Conservation (phyloP, 2,888 invertebrate species). For the Incurvaria masculella region DNA sequence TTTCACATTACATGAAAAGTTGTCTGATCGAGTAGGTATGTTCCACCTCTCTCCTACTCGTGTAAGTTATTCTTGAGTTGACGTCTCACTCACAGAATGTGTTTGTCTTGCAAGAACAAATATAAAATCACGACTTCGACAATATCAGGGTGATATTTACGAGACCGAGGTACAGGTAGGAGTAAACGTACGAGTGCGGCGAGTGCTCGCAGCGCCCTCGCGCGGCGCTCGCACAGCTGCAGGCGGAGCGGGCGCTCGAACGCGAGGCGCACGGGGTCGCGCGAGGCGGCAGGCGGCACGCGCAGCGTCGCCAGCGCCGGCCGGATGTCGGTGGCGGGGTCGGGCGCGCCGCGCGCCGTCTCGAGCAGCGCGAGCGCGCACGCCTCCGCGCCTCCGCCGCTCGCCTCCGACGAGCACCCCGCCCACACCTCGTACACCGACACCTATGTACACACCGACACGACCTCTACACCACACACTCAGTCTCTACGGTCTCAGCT, state of each 20-base stretch:
- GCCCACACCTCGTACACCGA: slow-evolving; percentile 34
- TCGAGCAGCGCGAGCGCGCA: slow-evolving; percentile 24
- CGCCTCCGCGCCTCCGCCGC: slow-evolving; percentile 14
- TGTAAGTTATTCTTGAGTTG: too few species aligned
- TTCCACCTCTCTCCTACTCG: too few species aligned
- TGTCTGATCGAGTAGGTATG: too few species aligned
- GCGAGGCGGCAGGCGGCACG: slow-evolving; percentile 3
- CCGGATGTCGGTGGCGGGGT: slow-evolving; percentile 37
- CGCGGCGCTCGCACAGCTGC: slow-evolving; percentile 25
- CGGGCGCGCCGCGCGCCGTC: slow-evolving; percentile 30
- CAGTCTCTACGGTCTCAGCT: too few species aligned
- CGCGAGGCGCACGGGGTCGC: slow-evolving; percentile 27
- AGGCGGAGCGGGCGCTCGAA: slow-evolving; percentile 35
- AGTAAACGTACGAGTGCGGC: slow-evolving; percentile 19
- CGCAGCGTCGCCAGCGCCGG: slow-evolving; percentile 36
- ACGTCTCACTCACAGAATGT: too few species aligned
- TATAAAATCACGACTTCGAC: too few species aligned
- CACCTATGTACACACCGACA: slow-evolving; percentile 21
- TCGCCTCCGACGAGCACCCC: slow-evolving; percentile 21
- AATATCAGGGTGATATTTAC: too few species aligned
- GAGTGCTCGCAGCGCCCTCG: slow-evolving; percentile 26
- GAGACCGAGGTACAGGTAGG: too few species aligned
- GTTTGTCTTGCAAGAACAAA: too few species aligned
- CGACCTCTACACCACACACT: too few species aligned
- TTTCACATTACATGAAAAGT: too few species aligned